Conservation (phyloP, 1,140 invertebrate species). For the Brachionus rotundiformis region DNA sequence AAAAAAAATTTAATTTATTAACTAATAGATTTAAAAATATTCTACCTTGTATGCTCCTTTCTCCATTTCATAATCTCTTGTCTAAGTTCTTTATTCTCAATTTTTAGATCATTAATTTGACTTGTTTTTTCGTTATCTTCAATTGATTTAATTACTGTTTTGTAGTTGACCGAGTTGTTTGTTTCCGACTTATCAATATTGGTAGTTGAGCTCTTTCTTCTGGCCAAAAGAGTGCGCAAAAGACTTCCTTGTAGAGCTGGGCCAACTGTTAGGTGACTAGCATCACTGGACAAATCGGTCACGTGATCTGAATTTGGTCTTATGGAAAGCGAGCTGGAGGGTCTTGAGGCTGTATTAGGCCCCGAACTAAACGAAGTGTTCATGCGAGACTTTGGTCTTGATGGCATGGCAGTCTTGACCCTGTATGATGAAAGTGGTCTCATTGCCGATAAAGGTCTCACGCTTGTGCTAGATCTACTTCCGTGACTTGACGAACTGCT, state of each 20-base stretch:
- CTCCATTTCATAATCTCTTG: conserved; percentile 40
- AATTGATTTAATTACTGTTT: conserved; percentile 21
- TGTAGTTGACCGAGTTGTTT: not conserved
- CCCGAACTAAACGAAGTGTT: not conserved
- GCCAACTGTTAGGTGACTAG: conserved; percentile 61
- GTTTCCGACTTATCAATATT: not conserved
- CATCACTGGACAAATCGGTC: conserved; percentile 54
- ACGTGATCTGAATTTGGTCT: conserved; percentile 54
- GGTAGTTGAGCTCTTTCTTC: conserved; percentile 54
- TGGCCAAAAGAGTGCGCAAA: conserved; percentile 58
- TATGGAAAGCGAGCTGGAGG: not conserved
- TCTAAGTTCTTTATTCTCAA: conserved; percentile 30
- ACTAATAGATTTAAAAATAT: not conserved
- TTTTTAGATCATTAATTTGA: conserved; percentile 35
- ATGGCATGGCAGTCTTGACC: not conserved
- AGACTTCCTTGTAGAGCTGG: conserved; percentile 63
- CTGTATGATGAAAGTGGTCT: conserved; percentile 17
- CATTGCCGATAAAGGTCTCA: conserved; percentile 32
- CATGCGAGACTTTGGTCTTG: not conserved
- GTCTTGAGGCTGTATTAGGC: not conserved
- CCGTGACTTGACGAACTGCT: conserved; percentile 19
- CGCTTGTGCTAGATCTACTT: not conserved
- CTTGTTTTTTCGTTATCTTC: conserved; percentile 16
- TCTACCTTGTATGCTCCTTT: conserved; percentile 30
- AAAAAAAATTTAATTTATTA: not conserved